These are phyloP conservation scores for Punctoribates punctum DNA, from an alignment of 2,888 invertebrate genomes.

Conservation along the genomic window DNA sequence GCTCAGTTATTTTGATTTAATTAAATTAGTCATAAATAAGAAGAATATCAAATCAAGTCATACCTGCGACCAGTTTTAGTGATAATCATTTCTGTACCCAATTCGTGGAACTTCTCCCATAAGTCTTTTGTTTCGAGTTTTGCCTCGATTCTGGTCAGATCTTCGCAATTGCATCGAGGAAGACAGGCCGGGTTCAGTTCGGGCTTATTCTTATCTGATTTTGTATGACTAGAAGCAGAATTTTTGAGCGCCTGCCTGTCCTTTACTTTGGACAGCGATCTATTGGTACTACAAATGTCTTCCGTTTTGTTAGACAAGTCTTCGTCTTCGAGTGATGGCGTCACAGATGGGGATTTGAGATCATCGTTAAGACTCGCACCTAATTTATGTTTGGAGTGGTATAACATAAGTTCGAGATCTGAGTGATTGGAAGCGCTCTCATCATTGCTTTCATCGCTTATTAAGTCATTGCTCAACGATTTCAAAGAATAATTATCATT, in stretches of 20 bases:
- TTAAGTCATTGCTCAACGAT: constrained; percentile 6
- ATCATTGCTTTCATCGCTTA: constrained; percentile 7
- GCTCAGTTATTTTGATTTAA: not conserved
- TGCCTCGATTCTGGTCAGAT: constrained; percentile 53
- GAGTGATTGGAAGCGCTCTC: constrained; percentile 4
- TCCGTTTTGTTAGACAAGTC: constrained; percentile 1
- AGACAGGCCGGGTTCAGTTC: constrained; percentile 18
- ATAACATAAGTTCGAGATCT: not conserved
- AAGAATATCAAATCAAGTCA: not conserved
- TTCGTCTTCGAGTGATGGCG: constrained; percentile 10
- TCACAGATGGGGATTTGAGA: constrained; percentile 11
- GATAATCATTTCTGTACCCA: constrained; percentile 97
- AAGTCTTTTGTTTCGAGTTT: constrained; percentile 56
- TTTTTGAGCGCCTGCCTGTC: not conserved
- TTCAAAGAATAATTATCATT: not conserved
- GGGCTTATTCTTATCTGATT: constrained; percentile 8
- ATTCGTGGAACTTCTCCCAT: constrained; percentile 52
- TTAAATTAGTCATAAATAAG: not conserved
- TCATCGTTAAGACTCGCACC: not conserved
- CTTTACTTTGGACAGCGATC: no score
- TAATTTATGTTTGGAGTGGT: not conserved
- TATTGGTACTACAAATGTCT: not conserved
- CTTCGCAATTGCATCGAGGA: constrained; percentile 49
- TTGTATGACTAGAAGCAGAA: not conserved
- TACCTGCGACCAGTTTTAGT: constrained; percentile 74